Percentiles rank a stretch among this genome's conserved stretches.
Evolutionary conservation across 1,140 invertebrate species (phyloP).

Genomic region (Orussus abietinus): DNA sequence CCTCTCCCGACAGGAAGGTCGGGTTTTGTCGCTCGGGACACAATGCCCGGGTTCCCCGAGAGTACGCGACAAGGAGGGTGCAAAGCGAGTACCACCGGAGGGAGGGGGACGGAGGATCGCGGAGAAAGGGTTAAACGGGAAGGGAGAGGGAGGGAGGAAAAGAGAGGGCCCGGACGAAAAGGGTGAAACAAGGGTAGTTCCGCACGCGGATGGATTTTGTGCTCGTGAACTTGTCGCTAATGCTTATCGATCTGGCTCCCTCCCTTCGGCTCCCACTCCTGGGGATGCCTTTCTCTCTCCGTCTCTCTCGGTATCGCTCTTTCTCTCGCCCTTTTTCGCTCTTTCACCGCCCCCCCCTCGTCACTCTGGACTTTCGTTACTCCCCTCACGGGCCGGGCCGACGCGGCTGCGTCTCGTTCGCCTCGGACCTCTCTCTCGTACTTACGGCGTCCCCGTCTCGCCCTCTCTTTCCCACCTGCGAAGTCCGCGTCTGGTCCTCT

Average conservation of each 20-base stretch:
- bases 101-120: not conserved
- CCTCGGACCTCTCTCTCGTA: not conserved
- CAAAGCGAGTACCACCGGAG: not conserved
- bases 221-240: not conserved
- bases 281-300: not conserved
- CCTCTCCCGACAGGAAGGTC: constrained; percentile 1
- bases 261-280: too few relatives aligned
- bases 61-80: not conserved
- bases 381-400: too few relatives aligned
- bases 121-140: not conserved
- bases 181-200: too few relatives aligned
- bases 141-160: too few relatives aligned
- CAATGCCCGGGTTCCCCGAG: not conserved
- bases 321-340: too few relatives aligned
- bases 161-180: not conserved
- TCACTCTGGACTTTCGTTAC: not conserved
- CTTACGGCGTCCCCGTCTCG: not conserved
- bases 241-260: not conserved
- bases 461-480: not conserved
- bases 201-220: not conserved
- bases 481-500: not conserved
- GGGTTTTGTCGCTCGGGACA: not conserved
- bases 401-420: not conserved
- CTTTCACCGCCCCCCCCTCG: not conserved
- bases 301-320: too few relatives aligned